Conservation (phyloP, 2,113 vertebrate genomes). For the Pteronura brasiliensis region DNA sequence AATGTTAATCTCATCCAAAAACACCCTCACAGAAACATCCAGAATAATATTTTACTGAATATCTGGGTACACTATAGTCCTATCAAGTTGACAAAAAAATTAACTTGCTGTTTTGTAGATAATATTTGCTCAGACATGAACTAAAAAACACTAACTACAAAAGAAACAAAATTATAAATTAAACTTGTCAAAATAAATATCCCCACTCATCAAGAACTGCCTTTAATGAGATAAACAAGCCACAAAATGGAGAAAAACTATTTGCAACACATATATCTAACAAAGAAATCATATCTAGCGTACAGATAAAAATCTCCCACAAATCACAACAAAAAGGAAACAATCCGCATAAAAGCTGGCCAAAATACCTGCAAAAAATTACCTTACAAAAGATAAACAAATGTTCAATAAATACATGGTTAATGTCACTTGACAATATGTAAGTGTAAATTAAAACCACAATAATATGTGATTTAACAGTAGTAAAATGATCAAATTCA, state of each 20-base stretch:
- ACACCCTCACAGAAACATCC: background rate
- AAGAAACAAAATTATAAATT: background rate
- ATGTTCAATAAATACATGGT: background rate
- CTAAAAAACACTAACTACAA: background rate
- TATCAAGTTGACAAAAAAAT: background rate
- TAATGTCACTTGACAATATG: background rate
- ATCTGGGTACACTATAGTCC: background rate
- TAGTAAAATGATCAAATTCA: background rate
- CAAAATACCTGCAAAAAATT: background rate
- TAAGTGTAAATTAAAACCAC: background rate
- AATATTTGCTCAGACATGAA: background rate
- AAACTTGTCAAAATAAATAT: background rate
- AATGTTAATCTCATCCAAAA: background rate
- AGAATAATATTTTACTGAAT: background rate
- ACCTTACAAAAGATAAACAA: background rate
- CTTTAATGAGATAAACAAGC: background rate
- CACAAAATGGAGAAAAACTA: background rate
- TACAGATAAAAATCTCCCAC: background rate
- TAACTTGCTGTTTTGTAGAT: background rate
- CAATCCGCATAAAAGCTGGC: background rate
- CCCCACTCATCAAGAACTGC: background rate
- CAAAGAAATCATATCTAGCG: background rate
- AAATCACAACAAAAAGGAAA: background rate
- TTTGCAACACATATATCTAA: background rate
- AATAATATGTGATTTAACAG: background rate